Conservation (phyloP, 2,888 invertebrate species). For the Chorisops tibialis region DNA sequence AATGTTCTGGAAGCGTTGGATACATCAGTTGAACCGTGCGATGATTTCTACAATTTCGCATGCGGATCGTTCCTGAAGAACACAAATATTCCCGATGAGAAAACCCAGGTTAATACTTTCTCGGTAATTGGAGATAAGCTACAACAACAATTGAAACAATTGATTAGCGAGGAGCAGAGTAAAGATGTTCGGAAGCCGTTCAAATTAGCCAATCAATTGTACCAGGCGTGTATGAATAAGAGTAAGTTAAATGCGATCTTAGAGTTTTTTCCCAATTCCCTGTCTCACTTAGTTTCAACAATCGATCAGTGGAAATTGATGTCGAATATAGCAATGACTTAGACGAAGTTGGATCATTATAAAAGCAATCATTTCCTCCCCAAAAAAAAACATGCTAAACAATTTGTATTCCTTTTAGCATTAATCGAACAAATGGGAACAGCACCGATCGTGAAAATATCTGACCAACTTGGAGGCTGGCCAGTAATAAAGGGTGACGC, state of each 20-base stretch:
- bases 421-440: slow-evolving; percentile 77
- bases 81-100: slow-evolving; percentile 70
- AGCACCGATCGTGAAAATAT: slow-evolving; percentile 66
- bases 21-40: slow-evolving; percentile 65
- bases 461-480: slow-evolving; percentile 86
- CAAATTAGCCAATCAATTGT: slow-evolving; percentile 51
- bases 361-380: too few species aligned
- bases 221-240: slow-evolving; percentile 53
- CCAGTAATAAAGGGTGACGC: slow-evolving; percentile 76
- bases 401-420: slow-evolving; percentile 53
- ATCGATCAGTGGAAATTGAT: too few species aligned
- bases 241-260: slow-evolving; percentile 39
- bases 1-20: slow-evolving; percentile 67
- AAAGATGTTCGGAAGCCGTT: slow-evolving; percentile 49
- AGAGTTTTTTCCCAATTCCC: too few species aligned
- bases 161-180: slow-evolving; percentile 47
- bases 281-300: too few species aligned
- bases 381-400: background rate
- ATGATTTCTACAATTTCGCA: slow-evolving; percentile 74
- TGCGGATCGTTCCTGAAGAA: slow-evolving; percentile 69
- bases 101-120: slow-evolving; percentile 51
- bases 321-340: too few species aligned
- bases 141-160: slow-evolving; percentile 50
- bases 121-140: slow-evolving; percentile 52
- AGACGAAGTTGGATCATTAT: too few species aligned